phyloP scores from a whole-genome alignment of 64 coral and sea anemone species.

The Platygyra sinensis region DNA sequence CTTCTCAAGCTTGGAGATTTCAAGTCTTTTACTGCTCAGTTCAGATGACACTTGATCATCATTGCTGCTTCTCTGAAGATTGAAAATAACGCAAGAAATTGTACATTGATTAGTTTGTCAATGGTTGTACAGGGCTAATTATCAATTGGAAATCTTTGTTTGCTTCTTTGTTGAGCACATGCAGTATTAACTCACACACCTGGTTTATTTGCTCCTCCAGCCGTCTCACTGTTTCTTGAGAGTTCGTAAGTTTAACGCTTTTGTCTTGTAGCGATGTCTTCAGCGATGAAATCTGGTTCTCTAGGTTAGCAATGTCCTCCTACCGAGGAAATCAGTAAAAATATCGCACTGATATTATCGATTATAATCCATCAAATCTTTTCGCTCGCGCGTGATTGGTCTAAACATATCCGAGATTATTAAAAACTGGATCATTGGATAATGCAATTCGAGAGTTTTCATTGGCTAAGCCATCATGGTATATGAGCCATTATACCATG shows the following conservation, averaged over 20 bases:
- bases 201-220: conserved; percentile 47
- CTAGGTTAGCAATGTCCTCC: conserved; percentile 24
- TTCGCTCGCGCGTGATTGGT: too few species aligned
- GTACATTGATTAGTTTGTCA: too few species aligned
- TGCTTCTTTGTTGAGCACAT: too few species aligned
- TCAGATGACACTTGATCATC: conserved; percentile 76
- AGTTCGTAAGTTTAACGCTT: neutral
- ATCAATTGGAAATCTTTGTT: too few species aligned
- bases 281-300: conserved; percentile 33
- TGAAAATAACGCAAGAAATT: neutral
- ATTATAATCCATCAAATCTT: too few species aligned
- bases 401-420: too few species aligned
- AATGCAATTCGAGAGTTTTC: too few species aligned
- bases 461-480: too few species aligned
- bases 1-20: conserved; percentile 78
- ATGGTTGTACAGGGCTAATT: too few species aligned
- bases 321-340: neutral
- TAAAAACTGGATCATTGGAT: too few species aligned
- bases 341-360: neutral
- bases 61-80: conserved; percentile 53
- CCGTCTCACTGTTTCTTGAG: conserved; percentile 40
- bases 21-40: conserved; percentile 82
- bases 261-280: conserved; percentile 55
- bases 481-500: too few species aligned
- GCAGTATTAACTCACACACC: conserved; percentile 2